Evolutionary conservation across 2,113 vertebrate genomes (phyloP), one percentile per base, ranked within the genome.

Genomic region (Dendrocopos noguchii): DNA sequence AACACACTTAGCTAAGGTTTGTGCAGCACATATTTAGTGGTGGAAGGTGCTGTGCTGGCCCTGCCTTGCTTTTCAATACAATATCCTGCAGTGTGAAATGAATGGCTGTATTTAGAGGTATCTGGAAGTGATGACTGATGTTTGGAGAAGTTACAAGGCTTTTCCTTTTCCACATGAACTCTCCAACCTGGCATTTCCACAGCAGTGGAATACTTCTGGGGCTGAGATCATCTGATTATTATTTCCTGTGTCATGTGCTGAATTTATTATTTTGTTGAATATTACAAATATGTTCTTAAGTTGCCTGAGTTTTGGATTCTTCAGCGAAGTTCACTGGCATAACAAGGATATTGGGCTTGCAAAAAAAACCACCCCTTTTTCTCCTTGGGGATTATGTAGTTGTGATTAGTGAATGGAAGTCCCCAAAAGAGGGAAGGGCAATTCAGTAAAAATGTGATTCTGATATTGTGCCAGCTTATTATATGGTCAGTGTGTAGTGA

Each of bases 211-310:
- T 97, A 92, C 90, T 97, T 97, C 86, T 90, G 77, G 68, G 89
- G 94, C 94, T 96, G 96, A 97, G 96, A 92, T 97, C 96, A 97
- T 97, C 95, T 95, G 96, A 96, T 97, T 94, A 96, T 96, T 95
- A 96, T 96, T 97, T 97, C 96, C 95, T 95, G 96, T 95, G 96
- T 96, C 94, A 93, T 95, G 94, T 92, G 92, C 91, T 92, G 96
- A 96, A 97, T 95, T 95, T 95, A 96, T 95, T 95, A 95, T 96
- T 94, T 90, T 93, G 87, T 93, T 89, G 91, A 89, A 92, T 92
- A 92, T 95, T 93, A 85, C 88, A 87, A 90, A 93, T 93, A 80
- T 73, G 90, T 96, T 92, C 88, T 92, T 63, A 42, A 67, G 75
- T 81, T 95, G 81, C 94, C 66, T 66, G 64, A 87, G 46, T 87